Evolutionary conservation across 2,888 invertebrate species (phyloP).

Genomic region (Hartigia nigra): DNA sequence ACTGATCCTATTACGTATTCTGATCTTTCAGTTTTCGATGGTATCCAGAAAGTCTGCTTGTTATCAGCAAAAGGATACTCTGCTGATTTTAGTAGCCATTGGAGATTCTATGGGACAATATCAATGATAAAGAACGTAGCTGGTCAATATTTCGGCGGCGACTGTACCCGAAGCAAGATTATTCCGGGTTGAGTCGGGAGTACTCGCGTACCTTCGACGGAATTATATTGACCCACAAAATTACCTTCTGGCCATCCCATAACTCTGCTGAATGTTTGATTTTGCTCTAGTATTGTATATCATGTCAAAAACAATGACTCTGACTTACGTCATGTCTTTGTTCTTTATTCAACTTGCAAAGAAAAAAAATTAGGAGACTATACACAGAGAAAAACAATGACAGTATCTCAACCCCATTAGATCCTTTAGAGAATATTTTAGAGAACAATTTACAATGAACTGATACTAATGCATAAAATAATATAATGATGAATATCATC

Average conservation of each 20-base stretch:
- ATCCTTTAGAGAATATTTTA: background rate
- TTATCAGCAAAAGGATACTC: background rate
- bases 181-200: conserved; percentile 31
- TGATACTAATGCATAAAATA: background rate
- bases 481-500: background rate
- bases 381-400: background rate
- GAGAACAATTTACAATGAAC: background rate
- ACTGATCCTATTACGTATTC: background rate
- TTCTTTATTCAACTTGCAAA: background rate
- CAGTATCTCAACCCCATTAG: background rate
- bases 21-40: background rate
- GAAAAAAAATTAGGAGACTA: background rate
- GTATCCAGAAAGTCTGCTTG: background rate
- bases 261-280: background rate
- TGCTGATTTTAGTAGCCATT: background rate
- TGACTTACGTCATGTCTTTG: background rate
- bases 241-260: conserved; percentile 8
- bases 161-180: conserved; percentile 36
- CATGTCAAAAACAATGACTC: background rate
- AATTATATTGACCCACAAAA: conserved; percentile 50
- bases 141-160: conserved; percentile 40
- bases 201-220: conserved; percentile 39
- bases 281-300: background rate
- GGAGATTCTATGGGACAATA: background rate
- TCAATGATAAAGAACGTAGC: background rate